Percentiles rank a stretch among this genome's conserved stretches.
phyloP scores from a whole-genome alignment of 2,113 vertebrate genomes.

The Nerophis lumbriciformis region DNA sequence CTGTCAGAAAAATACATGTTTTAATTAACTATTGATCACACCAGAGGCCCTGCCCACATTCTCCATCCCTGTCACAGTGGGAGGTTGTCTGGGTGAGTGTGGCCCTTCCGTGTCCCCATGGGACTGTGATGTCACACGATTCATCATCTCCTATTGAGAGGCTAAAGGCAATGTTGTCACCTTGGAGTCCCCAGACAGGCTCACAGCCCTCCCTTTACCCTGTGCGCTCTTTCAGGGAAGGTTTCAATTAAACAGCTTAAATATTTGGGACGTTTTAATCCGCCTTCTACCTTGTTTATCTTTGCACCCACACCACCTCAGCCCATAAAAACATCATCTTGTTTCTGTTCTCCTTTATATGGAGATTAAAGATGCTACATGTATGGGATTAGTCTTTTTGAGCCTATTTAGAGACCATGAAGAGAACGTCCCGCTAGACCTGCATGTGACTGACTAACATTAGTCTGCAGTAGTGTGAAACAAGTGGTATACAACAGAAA shows the following conservation, averaged over 20 bases:
- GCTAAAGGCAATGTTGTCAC: constrained; percentile 57
- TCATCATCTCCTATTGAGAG: constrained; percentile 66
- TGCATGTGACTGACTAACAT: not conserved
- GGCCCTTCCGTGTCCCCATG: constrained; percentile 42
- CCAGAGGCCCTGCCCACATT: constrained; percentile 4
- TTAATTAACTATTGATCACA: constrained; percentile 74
- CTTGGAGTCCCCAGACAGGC: constrained; percentile 42
- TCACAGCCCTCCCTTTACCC: constrained; percentile 35
- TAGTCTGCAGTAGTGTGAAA: not conserved
- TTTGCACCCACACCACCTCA: constrained; percentile 54
- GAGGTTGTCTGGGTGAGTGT: constrained; percentile 23
- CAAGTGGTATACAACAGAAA: constrained; percentile 1
- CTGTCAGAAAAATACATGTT: constrained; percentile 59
- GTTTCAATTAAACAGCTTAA: constrained; percentile 69
- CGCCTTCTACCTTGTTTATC: constrained; percentile 60
- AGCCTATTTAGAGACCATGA: constrained; percentile 21
- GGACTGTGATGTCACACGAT: constrained; percentile 55
- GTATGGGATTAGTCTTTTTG: constrained; percentile 26
- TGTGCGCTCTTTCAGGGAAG: constrained; percentile 44
- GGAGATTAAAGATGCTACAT: constrained; percentile 41
- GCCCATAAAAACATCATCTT: constrained; percentile 40
- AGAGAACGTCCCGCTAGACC: constrained; percentile 4
- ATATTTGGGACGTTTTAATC: constrained; percentile 69
- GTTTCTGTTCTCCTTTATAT: constrained; percentile 31
- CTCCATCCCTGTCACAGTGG: constrained; percentile 40